Conservation (phyloP, 2,113 vertebrate species). For the Dissostichus mawsoni region DNA sequence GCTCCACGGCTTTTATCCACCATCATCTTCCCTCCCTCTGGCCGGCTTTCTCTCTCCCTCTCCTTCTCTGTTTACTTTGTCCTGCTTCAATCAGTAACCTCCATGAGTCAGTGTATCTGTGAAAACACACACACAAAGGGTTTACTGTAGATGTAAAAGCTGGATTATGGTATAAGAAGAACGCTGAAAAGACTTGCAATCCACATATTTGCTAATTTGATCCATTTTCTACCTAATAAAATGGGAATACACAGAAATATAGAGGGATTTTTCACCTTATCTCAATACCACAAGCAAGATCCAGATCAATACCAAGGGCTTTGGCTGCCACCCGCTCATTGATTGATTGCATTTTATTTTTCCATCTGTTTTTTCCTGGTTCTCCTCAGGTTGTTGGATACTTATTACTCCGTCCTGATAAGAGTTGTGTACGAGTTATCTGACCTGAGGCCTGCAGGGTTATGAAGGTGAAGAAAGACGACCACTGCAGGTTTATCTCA, state of each 20-base stretch:
- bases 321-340: constrained; percentile 66
- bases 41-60: constrained; percentile 39
- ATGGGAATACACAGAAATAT: constrained; percentile 19
- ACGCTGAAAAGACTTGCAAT: not conserved
- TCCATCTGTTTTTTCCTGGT: constrained; percentile 55
- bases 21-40: constrained; percentile 53
- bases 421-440: constrained; percentile 49
- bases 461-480: constrained; percentile 23
- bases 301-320: constrained; percentile 74
- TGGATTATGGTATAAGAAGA: not conserved
- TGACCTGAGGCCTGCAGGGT: constrained; percentile 61
- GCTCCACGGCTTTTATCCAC: constrained; percentile 78
- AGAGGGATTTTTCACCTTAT: constrained; percentile 41
- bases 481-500: constrained; percentile 20
- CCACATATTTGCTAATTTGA: not conserved
- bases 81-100: constrained; percentile 84
- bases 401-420: constrained; percentile 76
- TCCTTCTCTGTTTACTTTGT: constrained; percentile 70
- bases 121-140: constrained; percentile 47
- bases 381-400: constrained; percentile 75
- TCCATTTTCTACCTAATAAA: not conserved
- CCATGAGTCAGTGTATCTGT: constrained; percentile 72
- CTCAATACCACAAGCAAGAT: constrained; percentile 46
- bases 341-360: constrained; percentile 80
- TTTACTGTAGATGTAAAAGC: constrained; percentile 36